Conservation (phyloP, 2,113 vertebrate species). For the Illadopsis cleaveri region DNA sequence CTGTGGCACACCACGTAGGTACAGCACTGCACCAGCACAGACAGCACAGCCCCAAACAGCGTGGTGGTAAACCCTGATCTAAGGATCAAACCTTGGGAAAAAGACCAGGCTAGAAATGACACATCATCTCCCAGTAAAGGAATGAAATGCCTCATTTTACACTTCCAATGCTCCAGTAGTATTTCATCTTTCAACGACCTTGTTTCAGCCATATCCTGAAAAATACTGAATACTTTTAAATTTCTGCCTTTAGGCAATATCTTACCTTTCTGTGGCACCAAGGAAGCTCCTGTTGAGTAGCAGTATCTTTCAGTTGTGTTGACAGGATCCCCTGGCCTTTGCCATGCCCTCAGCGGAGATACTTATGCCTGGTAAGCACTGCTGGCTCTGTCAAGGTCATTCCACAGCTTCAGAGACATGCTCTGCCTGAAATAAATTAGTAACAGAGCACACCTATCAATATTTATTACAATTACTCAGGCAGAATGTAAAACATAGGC, state of each 20-base stretch:
- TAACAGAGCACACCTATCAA: constrained; percentile 46
- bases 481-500: constrained; percentile 37
- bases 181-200: background rate
- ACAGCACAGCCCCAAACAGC: accelerated
- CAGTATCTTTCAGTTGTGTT: background rate
- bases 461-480: constrained; percentile 60
- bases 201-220: background rate
- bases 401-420: background rate
- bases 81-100: background rate
- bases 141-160: background rate
- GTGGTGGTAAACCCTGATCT: background rate
- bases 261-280: background rate
- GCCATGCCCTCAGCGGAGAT: constrained; percentile 2
- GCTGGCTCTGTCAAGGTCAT: constrained; percentile 32
- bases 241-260: background rate
- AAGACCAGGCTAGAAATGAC: background rate
- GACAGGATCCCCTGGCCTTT: constrained; percentile 42
- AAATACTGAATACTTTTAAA: background rate
- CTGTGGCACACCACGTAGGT: accelerated
- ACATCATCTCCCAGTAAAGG: background rate
- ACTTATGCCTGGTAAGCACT: constrained; percentile 60
- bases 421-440: constrained; percentile 52
- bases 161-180: background rate
- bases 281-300: background rate
- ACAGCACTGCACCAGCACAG: accelerated